Base-by-base conservation (phyloP, 2,888 invertebrate genomes). In the Marasmarcha lunaedactyla region DNA sequence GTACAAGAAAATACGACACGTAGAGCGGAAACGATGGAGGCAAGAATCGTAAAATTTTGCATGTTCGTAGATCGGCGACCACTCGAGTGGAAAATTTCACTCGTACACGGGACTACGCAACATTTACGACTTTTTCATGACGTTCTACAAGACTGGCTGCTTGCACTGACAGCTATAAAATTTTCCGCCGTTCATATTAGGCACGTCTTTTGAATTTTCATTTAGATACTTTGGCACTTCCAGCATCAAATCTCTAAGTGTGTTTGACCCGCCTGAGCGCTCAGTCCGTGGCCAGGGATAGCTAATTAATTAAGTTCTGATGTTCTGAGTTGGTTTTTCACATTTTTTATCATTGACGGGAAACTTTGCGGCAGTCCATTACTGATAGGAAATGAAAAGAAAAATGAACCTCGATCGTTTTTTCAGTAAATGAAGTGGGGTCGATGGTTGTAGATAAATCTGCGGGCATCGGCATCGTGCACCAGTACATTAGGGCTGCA, bases 91-190 rank as follows among this genome's bases (percentile, higher is more conserved):
- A 70, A 73, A 74, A 76, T 74, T 71, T 66, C 62, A 62, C 61
- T 65, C 59, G 63, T 62, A 66, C 60, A 61, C 57, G 60, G 60
- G 59, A 59, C 59, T 66, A 69, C 63, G 68, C 66, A 65, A 63
- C 72, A 63, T 78, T 78, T 77, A 74, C 76, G 76, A 69, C 58
- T 59, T 69, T 74, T 76, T 71, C 68, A 74, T 64, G 67, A 64
- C 66, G 59, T 63, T 60, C 54, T 63, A 65, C 59, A 60, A 64
- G 64, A 57, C 65, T 58, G 58, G 54, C 52, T 65, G 56, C 58
- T 58, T 55, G 52, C 58, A 56, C 53, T 63, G 60, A 63, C 62
- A 55, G 54, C 59, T 62, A 63, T 76, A 71, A 73, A 71, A 67
- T 64, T 59, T 58, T 59, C 56, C 53, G 52, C 49, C 47, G 50